These are phyloP conservation scores for Gymnocephalus cernua DNA, from an alignment of 2,113 vertebrate species.

Conservation along the genomic window DNA sequence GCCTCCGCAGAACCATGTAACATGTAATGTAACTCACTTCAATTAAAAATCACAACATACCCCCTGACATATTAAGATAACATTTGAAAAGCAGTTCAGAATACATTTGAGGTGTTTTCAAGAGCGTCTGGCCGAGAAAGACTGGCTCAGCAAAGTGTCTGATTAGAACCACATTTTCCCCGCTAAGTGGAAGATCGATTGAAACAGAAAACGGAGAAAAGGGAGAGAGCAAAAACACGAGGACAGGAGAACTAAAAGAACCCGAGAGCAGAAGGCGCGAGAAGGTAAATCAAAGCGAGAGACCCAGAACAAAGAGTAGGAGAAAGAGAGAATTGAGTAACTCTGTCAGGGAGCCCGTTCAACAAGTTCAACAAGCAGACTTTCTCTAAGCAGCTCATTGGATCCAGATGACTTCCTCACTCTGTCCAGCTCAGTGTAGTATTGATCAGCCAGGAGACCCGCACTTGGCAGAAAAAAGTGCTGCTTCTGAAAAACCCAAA, in stretches of 20 bases:
- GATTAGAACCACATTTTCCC: slow-evolving; percentile 62
- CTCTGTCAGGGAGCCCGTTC: slow-evolving; percentile 65
- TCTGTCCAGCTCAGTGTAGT: slow-evolving; percentile 36
- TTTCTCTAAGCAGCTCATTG: slow-evolving; percentile 70
- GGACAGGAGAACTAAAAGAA: slow-evolving; percentile 37
- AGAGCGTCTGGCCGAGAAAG: slow-evolving; percentile 51
- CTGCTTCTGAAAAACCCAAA: slow-evolving; percentile 38
- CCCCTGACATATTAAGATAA: slow-evolving; percentile 3
- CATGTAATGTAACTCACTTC: not conserved
- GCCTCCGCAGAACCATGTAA: not conserved
- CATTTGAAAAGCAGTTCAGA: slow-evolving; percentile 28
- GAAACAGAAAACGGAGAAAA: slow-evolving; percentile 35
- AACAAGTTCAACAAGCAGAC: slow-evolving; percentile 68
- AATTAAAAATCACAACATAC: not conserved
- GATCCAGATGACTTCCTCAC: slow-evolving; percentile 75
- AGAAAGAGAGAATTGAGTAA: slow-evolving; percentile 53
- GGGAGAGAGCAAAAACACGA: slow-evolving; percentile 7
- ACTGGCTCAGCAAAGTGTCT: slow-evolving; percentile 54
- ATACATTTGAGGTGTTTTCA: slow-evolving; percentile 47
- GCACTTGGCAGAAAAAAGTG: slow-evolving; percentile 23
- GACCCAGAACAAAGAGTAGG: slow-evolving; percentile 28
- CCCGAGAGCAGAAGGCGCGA: slow-evolving; percentile 3
- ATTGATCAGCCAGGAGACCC: slow-evolving; percentile 46
- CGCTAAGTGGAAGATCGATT: slow-evolving; percentile 39
- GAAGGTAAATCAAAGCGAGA: slow-evolving; percentile 46